Conservation (phyloP, 2,797 vertebrate species). For the Myioborus melanocephalus region DNA sequence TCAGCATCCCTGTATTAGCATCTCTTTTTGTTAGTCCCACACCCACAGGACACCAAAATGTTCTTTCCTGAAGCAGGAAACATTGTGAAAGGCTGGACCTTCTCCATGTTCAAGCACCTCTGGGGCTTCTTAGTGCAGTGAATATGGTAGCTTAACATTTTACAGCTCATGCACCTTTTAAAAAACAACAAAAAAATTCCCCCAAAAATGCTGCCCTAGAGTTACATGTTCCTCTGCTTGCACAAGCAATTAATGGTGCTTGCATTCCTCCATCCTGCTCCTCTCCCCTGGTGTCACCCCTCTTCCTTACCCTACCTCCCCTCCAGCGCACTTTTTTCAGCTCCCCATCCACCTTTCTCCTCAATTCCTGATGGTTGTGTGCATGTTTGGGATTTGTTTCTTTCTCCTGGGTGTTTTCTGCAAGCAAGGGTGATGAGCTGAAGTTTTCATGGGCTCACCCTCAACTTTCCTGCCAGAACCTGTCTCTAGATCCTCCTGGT, state of each 20-base stretch:
- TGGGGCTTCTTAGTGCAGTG: neutral
- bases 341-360: neutral
- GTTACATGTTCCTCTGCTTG: neutral
- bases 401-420: neutral
- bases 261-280: neutral
- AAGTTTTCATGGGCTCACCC: neutral
- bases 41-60: neutral
- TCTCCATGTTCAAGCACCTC: neutral
- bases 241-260: neutral
- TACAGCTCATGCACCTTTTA: neutral
- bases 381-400: accelerated
- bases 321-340: neutral
- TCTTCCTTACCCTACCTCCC: neutral
- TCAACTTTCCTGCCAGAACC: neutral
- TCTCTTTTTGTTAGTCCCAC: neutral
- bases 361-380: neutral
- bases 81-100: neutral
- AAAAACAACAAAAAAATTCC: neutral
- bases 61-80: neutral
- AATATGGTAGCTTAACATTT: neutral
- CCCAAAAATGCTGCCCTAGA: neutral
- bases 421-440: neutral
- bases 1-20: neutral
- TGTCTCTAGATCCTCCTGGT: neutral
- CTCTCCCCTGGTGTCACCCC: neutral